Percentiles rank a stretch among this genome's conserved stretches.
Evolutionary conservation across 2,113 vertebrate genomes (phyloP).

Genomic region (Oryzias javanicus): DNA sequence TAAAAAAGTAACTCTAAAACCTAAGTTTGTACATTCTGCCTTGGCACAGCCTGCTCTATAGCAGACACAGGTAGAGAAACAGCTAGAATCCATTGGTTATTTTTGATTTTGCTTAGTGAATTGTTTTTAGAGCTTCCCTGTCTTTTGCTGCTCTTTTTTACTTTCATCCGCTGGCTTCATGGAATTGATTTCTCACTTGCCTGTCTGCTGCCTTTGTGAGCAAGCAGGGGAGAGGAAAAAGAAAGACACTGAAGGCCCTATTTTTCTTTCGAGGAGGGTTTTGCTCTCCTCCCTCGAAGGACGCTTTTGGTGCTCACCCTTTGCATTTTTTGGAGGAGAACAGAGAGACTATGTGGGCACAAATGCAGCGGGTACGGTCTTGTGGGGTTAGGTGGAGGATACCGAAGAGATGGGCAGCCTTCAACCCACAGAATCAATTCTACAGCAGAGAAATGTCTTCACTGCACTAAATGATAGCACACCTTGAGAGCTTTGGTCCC

Average conservation of each 20-base stretch:
- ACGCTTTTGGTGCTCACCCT: slow-evolving; percentile 59
- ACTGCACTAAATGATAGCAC: slow-evolving; percentile 67
- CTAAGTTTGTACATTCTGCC: slow-evolving; percentile 12
- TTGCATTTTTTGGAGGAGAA: slow-evolving; percentile 61
- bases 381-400: slow-evolving; percentile 56
- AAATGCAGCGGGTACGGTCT: slow-evolving; percentile 54
- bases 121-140: slow-evolving; percentile 51
- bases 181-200: slow-evolving; percentile 71
- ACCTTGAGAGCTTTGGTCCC: slow-evolving; percentile 68
- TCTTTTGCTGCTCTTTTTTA: slow-evolving; percentile 47
- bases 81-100: slow-evolving; percentile 54
- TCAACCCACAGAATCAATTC: slow-evolving; percentile 71
- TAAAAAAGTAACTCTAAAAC: background rate
- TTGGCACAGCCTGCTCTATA: slow-evolving; percentile 30
- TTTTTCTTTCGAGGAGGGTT: slow-evolving; percentile 69
- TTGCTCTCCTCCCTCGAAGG: slow-evolving; percentile 63
- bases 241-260: slow-evolving; percentile 53
- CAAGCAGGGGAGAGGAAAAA: slow-evolving; percentile 47
- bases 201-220: slow-evolving; percentile 72
- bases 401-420: slow-evolving; percentile 62
- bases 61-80: slow-evolving; percentile 45
- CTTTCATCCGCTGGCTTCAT: slow-evolving; percentile 71
- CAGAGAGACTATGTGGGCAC: slow-evolving; percentile 71
- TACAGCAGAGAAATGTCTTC: slow-evolving; percentile 47
- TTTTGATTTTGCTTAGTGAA: slow-evolving; percentile 57